These are phyloP conservation scores for Epinotia ramella DNA, from an alignment of 2,888 invertebrate genomes.

Conservation along the genomic window DNA sequence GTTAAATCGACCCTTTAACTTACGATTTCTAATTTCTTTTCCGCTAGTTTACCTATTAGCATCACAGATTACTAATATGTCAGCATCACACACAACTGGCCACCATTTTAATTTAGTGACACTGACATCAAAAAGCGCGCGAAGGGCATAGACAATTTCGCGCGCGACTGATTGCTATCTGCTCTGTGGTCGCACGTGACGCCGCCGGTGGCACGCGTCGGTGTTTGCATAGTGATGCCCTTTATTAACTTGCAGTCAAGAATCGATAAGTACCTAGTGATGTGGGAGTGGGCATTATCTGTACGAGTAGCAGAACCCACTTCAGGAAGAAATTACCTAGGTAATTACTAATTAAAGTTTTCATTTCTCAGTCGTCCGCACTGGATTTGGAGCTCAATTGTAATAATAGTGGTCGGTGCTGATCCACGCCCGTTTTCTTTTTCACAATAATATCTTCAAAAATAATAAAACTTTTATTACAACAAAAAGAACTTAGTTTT, in stretches of 20 bases:
- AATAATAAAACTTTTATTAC: too few relatives aligned
- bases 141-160: constrained; percentile 73
- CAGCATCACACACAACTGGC: constrained; percentile 27
- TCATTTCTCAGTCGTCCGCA: neutral
- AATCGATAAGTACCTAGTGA: constrained; percentile 30
- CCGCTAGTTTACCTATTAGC: constrained; percentile 19
- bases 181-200: constrained; percentile 70
- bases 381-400: too few relatives aligned
- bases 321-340: neutral
- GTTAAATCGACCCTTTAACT: neutral
- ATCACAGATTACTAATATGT: too few relatives aligned
- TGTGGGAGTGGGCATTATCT: constrained; percentile 13
- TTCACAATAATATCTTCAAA: too few relatives aligned
- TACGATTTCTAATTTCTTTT: neutral
- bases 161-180: constrained; percentile 75
- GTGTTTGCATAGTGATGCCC: constrained; percentile 72
- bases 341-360: neutral
- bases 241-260: constrained; percentile 69
- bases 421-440: too few relatives aligned
- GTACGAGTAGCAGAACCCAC: neutral
- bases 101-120: constrained; percentile 50
- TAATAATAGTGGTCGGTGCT: too few relatives aligned
- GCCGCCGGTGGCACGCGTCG: constrained; percentile 73
- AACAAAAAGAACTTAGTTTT: too few relatives aligned
- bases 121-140: constrained; percentile 66